phyloP scores from a whole-genome alignment of 2,888 invertebrate species.

The Stictocephala bisonia region DNA sequence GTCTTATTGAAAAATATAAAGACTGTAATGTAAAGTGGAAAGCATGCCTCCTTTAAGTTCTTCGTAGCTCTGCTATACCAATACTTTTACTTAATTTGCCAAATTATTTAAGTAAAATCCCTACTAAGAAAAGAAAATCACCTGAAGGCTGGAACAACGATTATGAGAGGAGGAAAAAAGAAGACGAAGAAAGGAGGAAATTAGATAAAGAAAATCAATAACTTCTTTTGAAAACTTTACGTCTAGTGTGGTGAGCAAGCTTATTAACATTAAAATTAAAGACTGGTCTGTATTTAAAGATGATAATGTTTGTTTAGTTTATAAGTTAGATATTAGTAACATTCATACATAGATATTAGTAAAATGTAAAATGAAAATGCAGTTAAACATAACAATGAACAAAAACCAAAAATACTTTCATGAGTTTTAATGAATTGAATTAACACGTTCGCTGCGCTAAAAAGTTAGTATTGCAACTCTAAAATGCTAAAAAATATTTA shows the following conservation, averaged over 20 bases:
- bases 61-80: neutral
- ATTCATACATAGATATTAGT: too few relatives aligned
- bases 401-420: too few relatives aligned
- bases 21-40: slow-evolving; percentile 8
- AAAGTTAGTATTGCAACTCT: too few relatives aligned
- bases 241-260: neutral
- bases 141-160: neutral
- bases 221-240: slow-evolving; percentile 7
- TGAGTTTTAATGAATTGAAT: too few relatives aligned
- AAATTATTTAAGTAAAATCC: neutral
- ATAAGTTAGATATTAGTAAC: slow-evolving; percentile 1
- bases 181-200: neutral
- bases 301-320: slow-evolving; percentile 12
- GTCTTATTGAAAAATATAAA: neutral
- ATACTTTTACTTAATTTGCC: slow-evolving; percentile 9
- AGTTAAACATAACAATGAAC: too few relatives aligned
- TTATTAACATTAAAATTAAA: neutral
- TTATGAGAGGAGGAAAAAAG: neutral
- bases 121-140: slow-evolving; percentile 32
- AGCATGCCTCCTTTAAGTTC: neutral
- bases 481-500: too few relatives aligned
- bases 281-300: slow-evolving; percentile 23
- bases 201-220: neutral
- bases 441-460: too few relatives aligned
- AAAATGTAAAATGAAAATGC: too few relatives aligned